A percentile compares a stretch with the other conserved stretches of the same genome.
phyloP scores from a whole-genome alignment of 2,113 vertebrate species.

The Cyanoramphus novaezelandiae region DNA sequence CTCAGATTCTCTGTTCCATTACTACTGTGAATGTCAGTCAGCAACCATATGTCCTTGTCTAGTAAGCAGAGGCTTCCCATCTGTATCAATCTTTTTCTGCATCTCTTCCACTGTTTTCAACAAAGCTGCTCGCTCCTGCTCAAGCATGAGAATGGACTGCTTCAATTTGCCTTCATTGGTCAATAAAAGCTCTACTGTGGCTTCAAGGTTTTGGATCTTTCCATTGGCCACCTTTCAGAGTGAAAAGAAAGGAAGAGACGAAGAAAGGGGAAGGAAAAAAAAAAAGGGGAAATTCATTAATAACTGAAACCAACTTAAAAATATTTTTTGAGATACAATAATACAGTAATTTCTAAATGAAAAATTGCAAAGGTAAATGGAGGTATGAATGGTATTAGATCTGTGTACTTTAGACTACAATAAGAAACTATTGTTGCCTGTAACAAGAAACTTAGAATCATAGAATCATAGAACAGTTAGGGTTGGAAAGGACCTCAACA shows the following conservation, averaged over 20 bases:
- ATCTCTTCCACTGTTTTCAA: constrained; percentile 77
- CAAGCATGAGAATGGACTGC: constrained; percentile 78
- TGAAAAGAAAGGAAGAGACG: neutral
- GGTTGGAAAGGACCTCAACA: too few relatives aligned
- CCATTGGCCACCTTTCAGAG: constrained; percentile 86
- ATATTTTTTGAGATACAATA: neutral
- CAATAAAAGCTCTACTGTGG: constrained; percentile 79
- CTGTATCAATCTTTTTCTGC: constrained; percentile 36
- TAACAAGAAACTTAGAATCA: neutral
- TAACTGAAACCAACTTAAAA: neutral
- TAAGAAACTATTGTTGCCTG: neutral
- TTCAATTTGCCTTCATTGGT: constrained; percentile 81
- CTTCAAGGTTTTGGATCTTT: constrained; percentile 87
- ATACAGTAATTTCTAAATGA: neutral
- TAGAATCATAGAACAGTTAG: too few relatives aligned
- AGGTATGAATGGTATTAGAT: neutral
- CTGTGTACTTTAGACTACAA: neutral
- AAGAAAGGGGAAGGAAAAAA: neutral
- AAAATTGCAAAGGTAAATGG: neutral
- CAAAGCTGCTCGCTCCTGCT: constrained; percentile 83
- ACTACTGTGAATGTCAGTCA: constrained; percentile 40
- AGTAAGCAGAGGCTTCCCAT: neutral
- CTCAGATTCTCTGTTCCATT: neutral
- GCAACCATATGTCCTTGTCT: neutral
- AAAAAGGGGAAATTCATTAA: neutral